A percentile compares a stretch with the other conserved stretches of the same genome.
These are phyloP conservation scores for Charanyca ferruginea DNA, from an alignment of 2,888 invertebrate genomes.

Conservation along the genomic window DNA sequence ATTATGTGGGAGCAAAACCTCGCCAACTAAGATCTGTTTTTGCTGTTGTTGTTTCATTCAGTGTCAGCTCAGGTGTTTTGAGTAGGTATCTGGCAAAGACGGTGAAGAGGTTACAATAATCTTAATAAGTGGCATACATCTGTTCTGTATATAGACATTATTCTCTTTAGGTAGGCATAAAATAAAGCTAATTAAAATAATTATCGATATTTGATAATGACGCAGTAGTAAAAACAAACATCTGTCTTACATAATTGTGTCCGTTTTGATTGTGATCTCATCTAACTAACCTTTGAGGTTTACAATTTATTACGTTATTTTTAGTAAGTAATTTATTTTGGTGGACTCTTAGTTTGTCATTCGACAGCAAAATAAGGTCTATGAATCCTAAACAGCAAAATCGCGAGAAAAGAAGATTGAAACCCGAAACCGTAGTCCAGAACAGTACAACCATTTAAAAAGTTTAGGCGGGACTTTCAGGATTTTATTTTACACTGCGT, in stretches of 20 bases:
- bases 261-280: not conserved
- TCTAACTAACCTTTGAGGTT: not conserved
- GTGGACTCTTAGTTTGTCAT: not conserved
- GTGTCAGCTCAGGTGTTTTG: not conserved
- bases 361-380: not conserved
- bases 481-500: conserved; percentile 71
- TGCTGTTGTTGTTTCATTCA: not conserved
- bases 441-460: conserved; percentile 49
- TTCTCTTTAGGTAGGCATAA: not conserved
- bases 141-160: not conserved
- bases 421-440: conserved; percentile 6
- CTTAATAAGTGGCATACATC: not conserved
- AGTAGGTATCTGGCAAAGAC: not conserved
- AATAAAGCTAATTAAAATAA: not conserved
- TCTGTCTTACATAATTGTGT: not conserved
- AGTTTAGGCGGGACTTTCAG: conserved; percentile 57
- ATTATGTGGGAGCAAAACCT: conserved; percentile 7
- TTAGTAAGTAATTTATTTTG: not conserved
- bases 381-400: not conserved
- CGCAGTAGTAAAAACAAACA: not conserved
- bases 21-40: not conserved
- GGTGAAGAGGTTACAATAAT: not conserved
- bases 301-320: not conserved
- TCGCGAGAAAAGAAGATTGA: not conserved
- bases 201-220: not conserved